A percentile compares a stretch with the other conserved stretches of the same genome.
phyloP scores from a whole-genome alignment of 2,888 invertebrate genomes.

The Lithosia quadra region DNA sequence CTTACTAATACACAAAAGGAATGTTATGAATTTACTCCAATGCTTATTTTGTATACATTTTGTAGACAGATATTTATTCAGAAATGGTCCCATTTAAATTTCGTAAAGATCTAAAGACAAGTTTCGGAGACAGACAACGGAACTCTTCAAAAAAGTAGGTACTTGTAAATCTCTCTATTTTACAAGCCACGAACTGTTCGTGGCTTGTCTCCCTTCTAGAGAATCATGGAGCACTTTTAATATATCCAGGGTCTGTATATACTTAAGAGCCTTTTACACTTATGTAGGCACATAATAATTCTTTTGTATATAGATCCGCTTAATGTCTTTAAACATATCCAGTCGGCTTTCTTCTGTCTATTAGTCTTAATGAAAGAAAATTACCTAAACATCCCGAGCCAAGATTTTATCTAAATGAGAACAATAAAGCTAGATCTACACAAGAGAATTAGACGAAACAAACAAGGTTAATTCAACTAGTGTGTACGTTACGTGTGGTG shows the following conservation, averaged over 20 bases:
- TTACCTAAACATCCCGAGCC: slow-evolving; percentile 5
- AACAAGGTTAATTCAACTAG: slow-evolving; percentile 24
- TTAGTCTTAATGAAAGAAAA: slow-evolving; percentile 11
- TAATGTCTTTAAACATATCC: not conserved
- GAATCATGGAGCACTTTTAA: too few species aligned
- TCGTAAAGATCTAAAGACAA: too few species aligned
- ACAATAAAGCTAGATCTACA: slow-evolving; percentile 40
- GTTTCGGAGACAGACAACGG: too few species aligned
- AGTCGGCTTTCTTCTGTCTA: not conserved
- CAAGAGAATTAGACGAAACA: slow-evolving; percentile 27
- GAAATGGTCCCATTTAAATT: too few species aligned
- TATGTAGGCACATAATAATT: not conserved
- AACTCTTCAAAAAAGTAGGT: too few species aligned
- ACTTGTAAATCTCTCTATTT: too few species aligned
- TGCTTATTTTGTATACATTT: not conserved
- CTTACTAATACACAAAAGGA: slow-evolving; percentile 49
- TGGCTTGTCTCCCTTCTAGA: too few species aligned
- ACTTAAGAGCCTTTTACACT: too few species aligned
- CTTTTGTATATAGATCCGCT: not conserved
- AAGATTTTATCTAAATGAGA: slow-evolving; percentile 43
- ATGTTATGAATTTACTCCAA: slow-evolving; percentile 20
- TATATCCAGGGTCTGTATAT: not conserved
- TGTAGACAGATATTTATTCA: too few species aligned
- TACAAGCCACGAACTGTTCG: too few species aligned
- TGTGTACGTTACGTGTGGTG: slow-evolving; percentile 25